Percentiles rank a stretch among this genome's conserved stretches.
These are phyloP conservation scores for Caranx ignobilis DNA, from an alignment of 2,113 vertebrate genomes.

Conservation along the genomic window DNA sequence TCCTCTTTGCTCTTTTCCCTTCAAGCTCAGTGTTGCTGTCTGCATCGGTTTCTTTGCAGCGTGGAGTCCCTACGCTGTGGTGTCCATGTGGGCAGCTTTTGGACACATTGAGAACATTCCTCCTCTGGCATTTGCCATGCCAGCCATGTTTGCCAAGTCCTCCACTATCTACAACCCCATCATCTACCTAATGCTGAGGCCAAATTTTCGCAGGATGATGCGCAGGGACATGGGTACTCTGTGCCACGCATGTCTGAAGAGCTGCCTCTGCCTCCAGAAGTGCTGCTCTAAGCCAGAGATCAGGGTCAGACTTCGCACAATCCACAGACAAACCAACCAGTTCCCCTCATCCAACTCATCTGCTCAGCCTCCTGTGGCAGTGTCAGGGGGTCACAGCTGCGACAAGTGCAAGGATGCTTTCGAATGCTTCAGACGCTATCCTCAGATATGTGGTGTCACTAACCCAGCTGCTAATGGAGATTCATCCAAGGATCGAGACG, in stretches of 20 bases:
- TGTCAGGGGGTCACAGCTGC: constrained; percentile 33
- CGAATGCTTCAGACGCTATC: constrained; percentile 63
- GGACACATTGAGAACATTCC: constrained; percentile 82
- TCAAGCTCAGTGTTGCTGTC: constrained; percentile 83
- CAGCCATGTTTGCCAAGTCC: constrained; percentile 87
- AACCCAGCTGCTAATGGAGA: constrained; percentile 15
- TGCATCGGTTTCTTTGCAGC: constrained; percentile 84
- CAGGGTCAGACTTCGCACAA: constrained; percentile 39
- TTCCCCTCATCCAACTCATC: constrained; percentile 42
- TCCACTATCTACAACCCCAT: constrained; percentile 86
- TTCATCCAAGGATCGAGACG: constrained; percentile 7
- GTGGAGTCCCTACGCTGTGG: constrained; percentile 86
- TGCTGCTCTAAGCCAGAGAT: constrained; percentile 56
- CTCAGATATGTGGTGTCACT: constrained; percentile 41
- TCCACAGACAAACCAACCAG: constrained; percentile 41
- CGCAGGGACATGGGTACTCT: constrained; percentile 68
- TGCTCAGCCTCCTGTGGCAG: constrained; percentile 25
- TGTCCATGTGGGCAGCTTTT: constrained; percentile 87
- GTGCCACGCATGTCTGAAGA: constrained; percentile 62
- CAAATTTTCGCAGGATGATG: constrained; percentile 77
- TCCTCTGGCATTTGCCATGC: constrained; percentile 83
- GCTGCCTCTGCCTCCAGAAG: constrained; percentile 58
- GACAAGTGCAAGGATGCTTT: constrained; percentile 63
- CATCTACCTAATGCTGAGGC: constrained; percentile 82
- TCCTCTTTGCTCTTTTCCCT: constrained; percentile 22